phyloP scores from a whole-genome alignment of 2,888 invertebrate genomes.

The Minunthozetes semirufus region DNA sequence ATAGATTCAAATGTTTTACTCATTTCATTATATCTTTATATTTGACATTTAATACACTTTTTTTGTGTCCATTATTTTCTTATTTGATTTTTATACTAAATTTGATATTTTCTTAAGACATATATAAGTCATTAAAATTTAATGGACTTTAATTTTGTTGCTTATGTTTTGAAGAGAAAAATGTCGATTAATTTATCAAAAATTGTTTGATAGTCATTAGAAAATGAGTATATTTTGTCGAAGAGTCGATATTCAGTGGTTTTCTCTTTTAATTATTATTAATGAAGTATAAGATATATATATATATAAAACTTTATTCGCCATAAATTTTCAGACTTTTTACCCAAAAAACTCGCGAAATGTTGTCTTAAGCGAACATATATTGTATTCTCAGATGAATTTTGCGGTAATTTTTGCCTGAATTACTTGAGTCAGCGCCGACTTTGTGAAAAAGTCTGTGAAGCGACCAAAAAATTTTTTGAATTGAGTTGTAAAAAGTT shows the following conservation, averaged over 20 bases:
- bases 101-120: background rate
- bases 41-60: background rate
- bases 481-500: constrained; percentile 30
- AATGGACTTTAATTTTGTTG: background rate
- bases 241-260: background rate
- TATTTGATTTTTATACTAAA: background rate
- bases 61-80: background rate
- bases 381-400: background rate
- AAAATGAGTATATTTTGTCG: background rate
- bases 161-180: background rate
- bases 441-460: constrained; percentile 29
- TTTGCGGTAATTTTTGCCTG: background rate
- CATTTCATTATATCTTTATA: background rate
- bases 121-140: background rate
- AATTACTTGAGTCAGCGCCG: constrained; percentile 17
- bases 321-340: background rate
- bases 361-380: no score
- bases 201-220: background rate
- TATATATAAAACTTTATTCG: no score
- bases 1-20: background rate
- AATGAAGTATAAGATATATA: constrained; percentile 3
- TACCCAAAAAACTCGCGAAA: no score
- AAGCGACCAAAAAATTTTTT: constrained; percentile 19
- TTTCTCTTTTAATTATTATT: constrained; percentile 2
- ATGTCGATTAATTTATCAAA: background rate